Percentiles rank a stretch among this genome's conserved stretches.
Conservation (phyloP, 2,888 invertebrate species). For the Scaptomyza parva region DNA sequence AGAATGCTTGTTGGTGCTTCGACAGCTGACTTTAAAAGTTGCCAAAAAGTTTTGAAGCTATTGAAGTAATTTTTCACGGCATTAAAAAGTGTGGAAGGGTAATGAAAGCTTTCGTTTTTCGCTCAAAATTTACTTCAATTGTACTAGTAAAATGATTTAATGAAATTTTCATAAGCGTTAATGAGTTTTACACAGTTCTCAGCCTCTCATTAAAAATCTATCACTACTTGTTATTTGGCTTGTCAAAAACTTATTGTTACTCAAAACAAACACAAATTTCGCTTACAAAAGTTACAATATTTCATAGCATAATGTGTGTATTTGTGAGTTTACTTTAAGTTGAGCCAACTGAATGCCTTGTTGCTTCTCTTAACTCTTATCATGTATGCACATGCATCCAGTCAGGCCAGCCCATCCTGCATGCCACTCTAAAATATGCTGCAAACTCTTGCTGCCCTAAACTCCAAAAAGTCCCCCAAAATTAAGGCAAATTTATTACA, state of each 20-base stretch:
- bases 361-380: neutral
- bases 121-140: slow-evolving; percentile 14
- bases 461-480: neutral
- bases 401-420: neutral
- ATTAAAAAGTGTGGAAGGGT: slow-evolving; percentile 3
- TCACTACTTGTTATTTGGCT: slow-evolving; percentile 19
- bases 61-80: slow-evolving; percentile 48
- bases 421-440: slow-evolving; percentile 16
- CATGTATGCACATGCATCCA: neutral
- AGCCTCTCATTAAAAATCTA: slow-evolving; percentile 44
- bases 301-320: neutral
- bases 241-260: neutral
- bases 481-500: slow-evolving; percentile 12
- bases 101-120: slow-evolving; percentile 5
- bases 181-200: slow-evolving; percentile 50
- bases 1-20: slow-evolving; percentile 10
- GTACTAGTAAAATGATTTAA: slow-evolving; percentile 46
- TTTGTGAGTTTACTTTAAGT: neutral
- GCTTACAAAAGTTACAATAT: neutral
- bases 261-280: slow-evolving; percentile 6
- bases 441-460: neutral
- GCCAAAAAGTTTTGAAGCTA: slow-evolving; percentile 41
- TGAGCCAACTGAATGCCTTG: neutral
- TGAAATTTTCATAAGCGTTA: slow-evolving; percentile 48
- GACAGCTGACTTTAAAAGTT: slow-evolving; percentile 53